phyloP scores from a whole-genome alignment of 2,888 invertebrate genomes.

The Polydrusus cervinus region DNA sequence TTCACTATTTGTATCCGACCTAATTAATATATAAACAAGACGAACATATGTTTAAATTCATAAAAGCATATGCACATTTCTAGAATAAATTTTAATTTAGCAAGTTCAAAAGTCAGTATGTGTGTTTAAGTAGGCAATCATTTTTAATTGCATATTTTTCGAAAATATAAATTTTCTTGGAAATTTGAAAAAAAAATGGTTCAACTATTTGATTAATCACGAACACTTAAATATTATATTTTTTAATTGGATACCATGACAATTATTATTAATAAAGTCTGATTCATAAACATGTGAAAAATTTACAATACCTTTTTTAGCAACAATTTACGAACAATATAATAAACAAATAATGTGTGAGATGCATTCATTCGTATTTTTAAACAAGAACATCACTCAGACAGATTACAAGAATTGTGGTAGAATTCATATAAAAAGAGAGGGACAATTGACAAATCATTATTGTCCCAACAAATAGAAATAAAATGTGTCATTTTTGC shows the following conservation, averaged over 20 bases:
- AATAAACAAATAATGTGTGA: not conserved
- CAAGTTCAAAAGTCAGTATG: no score
- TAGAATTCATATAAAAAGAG: not conserved
- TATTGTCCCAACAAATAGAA: not conserved
- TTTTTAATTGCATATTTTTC: no score
- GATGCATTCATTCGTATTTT: slow-evolving; percentile 18
- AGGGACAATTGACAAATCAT: not conserved
- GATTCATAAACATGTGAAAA: not conserved
- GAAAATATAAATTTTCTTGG: no score
- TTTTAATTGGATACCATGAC: not conserved
- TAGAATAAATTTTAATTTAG: no score
- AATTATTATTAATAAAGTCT: not conserved
- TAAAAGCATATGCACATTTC: no score
- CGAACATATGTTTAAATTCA: no score
- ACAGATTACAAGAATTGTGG: no score
- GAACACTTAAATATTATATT: not conserved
- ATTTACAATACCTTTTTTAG: not conserved
- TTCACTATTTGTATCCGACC: no score
- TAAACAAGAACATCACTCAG: slow-evolving; percentile 3
- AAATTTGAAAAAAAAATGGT: no score
- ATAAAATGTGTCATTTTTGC: slow-evolving; percentile 19
- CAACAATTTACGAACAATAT: not conserved
- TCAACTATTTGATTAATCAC: no score
- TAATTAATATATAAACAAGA: no score
- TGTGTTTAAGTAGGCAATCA: no score